Evolutionary conservation across 2,113 vertebrate genomes (phyloP).

Genomic region (Danionella cerebrum): DNA sequence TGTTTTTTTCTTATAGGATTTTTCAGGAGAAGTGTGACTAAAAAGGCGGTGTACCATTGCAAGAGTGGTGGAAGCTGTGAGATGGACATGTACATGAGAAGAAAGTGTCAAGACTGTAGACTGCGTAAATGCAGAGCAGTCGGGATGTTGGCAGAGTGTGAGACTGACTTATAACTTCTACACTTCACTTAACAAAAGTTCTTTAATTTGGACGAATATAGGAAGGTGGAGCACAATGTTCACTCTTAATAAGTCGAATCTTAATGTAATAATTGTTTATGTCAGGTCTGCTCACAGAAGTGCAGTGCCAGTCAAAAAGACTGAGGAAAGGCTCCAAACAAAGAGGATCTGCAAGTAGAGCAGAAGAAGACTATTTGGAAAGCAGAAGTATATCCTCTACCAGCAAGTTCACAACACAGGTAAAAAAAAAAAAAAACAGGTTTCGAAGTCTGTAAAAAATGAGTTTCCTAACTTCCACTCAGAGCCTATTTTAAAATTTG

Average conservation of each 20-base stretch:
- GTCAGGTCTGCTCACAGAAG: slow-evolving; percentile 85
- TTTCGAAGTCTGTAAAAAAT: too few species aligned
- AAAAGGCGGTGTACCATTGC: slow-evolving; percentile 86
- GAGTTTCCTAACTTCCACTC: too few species aligned
- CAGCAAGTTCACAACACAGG: slow-evolving; percentile 64
- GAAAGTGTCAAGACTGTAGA: slow-evolving; percentile 92
- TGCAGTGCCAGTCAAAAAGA: slow-evolving; percentile 90
- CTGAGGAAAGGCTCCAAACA: slow-evolving; percentile 81
- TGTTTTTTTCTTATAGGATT: slow-evolving; percentile 63
- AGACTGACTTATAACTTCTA: slow-evolving; percentile 48
- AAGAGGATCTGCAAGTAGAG: slow-evolving; percentile 40
- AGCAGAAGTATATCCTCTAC: slow-evolving; percentile 76
- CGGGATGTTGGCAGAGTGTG: slow-evolving; percentile 92
- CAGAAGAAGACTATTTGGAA: slow-evolving; percentile 66
- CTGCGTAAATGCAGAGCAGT: slow-evolving; percentile 88
- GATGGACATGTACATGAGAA: slow-evolving; percentile 96
- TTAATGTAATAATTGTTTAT: too few species aligned
- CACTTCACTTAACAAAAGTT: too few species aligned
- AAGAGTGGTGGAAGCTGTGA: slow-evolving; percentile 88
- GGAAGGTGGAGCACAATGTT: too few species aligned
- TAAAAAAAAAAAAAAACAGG: too few species aligned
- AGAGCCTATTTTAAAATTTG: too few species aligned
- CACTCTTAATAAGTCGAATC: too few species aligned
- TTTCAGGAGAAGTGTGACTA: slow-evolving; percentile 86
- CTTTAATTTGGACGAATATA: too few species aligned